Conservation (phyloP, 2,797 vertebrate species). For the Clangula hyemalis region DNA sequence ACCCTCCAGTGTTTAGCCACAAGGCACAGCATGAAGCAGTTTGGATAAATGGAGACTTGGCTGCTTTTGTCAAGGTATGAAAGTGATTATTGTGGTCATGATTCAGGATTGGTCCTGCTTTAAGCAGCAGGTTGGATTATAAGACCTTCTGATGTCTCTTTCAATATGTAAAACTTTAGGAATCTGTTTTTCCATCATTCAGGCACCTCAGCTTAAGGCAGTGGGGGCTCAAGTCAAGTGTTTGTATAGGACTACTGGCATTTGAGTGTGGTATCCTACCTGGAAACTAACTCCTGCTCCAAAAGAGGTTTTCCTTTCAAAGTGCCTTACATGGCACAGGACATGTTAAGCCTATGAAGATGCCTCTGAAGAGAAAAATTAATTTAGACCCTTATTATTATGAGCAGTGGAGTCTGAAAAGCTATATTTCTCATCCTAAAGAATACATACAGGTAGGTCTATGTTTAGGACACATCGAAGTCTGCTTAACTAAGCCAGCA, state of each 20-base stretch:
- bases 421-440: not conserved
- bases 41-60: not conserved
- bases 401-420: not conserved
- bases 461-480: not conserved
- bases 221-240: not conserved
- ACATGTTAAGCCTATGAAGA: not conserved
- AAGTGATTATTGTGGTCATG: not conserved
- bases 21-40: not conserved
- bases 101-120: not conserved
- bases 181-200: not conserved
- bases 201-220: not conserved
- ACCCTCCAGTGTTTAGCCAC: not conserved
- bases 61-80: not conserved
- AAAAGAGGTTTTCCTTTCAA: not conserved
- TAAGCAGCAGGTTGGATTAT: not conserved
- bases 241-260: not conserved
- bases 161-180: not conserved
- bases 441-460: not conserved
- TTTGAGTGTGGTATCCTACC: not conserved
- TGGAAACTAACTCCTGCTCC: not conserved
- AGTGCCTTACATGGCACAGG: not conserved
- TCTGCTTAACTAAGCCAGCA: not conserved
- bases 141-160: not conserved
- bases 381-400: not conserved
- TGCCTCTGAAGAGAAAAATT: not conserved